Evolutionary conservation across 2,888 invertebrate genomes (phyloP), one percentile per base, ranked within the genome.

Genomic region (Torymus tubicola): DNA sequence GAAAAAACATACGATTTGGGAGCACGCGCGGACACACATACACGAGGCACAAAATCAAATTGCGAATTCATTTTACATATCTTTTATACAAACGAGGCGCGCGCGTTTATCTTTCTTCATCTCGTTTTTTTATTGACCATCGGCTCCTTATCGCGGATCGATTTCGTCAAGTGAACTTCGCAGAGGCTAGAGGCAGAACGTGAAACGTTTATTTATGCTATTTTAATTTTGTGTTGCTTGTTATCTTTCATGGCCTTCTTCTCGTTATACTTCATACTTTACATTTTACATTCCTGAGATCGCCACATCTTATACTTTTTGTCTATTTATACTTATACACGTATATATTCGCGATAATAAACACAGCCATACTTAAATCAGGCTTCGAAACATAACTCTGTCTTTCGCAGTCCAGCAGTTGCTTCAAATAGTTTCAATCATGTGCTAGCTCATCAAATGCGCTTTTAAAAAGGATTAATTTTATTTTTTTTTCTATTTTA

Each of bases 331-430:
- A 55, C 68, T 53, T 60, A 21, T 78, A 68, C 80, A 70, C 68
- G 42, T 81, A 77, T 79, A 73, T 82, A 79, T 76, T 82, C 76
- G 82, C 76, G 73, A 77, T 75, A 76, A 74, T 82, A 82, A 31
- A 81, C 82, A 82, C 82, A 82, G 82, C 82, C 82, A 81, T 82
- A 72, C 78, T 74, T 75, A 81, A 81, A 82, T 81, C 80, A 82
- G 82, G 82, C 81, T 82, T 82, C 78, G 76, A 82, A 82, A 78
- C 78, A 81, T 81, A 81, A 78, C 69, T 75, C 57, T 74, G 52
- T 65, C 18, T 31, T 74, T 80, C 63, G n/a, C 16, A 67, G 73
- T 82, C 70, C 77, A 82, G 77, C 80, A 80, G 31, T 74, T 53
- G 73, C 80, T 80, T 61, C 12, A 77, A 80, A 74, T 71, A 50